These are phyloP conservation scores for Litoditis marina DNA, from an alignment of 2,888 invertebrate species.

Conservation along the genomic window DNA sequence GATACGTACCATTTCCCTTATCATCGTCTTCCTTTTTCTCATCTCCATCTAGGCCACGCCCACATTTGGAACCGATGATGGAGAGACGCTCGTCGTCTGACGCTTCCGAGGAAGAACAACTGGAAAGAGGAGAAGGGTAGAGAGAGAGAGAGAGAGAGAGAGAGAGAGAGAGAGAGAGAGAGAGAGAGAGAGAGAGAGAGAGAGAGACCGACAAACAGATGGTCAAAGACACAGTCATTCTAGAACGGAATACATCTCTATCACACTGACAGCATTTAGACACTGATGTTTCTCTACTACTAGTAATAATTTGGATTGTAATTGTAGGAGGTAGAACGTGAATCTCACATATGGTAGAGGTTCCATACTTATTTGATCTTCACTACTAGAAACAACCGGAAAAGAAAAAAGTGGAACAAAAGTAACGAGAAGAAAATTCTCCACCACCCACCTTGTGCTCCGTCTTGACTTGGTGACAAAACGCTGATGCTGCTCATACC, in stretches of 20 bases:
- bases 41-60: constrained; percentile 12
- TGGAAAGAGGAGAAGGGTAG: constrained; percentile 65
- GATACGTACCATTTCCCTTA: constrained; percentile 9
- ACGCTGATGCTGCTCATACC: constrained; percentile 53
- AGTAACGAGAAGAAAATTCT: too few relatives aligned
- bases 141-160: constrained; percentile 6
- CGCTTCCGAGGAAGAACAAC: constrained; percentile 89
- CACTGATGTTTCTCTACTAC: not conserved
- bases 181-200: constrained; percentile 1
- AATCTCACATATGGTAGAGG: too few relatives aligned
- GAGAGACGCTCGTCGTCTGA: constrained; percentile 73
- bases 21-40: constrained; percentile 15
- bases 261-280: not conserved
- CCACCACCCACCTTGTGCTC: constrained; percentile 42
- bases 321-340: too few relatives aligned
- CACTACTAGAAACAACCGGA: too few relatives aligned
- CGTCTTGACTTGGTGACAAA: constrained; percentile 41
- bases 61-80: constrained; percentile 35
- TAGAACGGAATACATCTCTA: not conserved
- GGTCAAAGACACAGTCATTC: too few relatives aligned
- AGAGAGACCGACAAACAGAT: not conserved
- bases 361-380: too few relatives aligned
- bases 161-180: constrained; percentile 1
- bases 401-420: not conserved
- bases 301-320: too few relatives aligned